Base-by-base conservation (phyloP, 1,140 invertebrate species). In the Bacillus rossius region DNA sequence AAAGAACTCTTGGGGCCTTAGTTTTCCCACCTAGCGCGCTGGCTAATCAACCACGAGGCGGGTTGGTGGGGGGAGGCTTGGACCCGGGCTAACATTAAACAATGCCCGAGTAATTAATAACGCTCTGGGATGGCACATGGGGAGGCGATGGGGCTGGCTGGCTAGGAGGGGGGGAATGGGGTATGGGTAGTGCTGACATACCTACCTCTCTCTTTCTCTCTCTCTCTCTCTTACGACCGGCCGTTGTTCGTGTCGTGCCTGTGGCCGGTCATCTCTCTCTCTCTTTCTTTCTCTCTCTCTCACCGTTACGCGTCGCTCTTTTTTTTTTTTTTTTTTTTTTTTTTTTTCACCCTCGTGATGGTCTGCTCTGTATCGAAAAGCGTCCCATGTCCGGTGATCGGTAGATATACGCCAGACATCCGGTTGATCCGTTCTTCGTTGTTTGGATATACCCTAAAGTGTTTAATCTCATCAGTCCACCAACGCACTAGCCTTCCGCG, bases 101-200 rank as follows among this genome's bases (percentile, higher is more conserved):
- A 57, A 57, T 48, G 55, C 43, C 40, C 22, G 22, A 56, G 55
- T 57, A 57, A 57, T 57, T 57, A 57, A 57, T 57, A 57, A 48
- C 37, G 49, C 26, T 57, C 55, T 37, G 22, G 48, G 55, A 47
- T 47, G 55, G 42, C 40, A 26, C 40, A 45, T 56, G 54, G 34
- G n/a, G 40, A 42, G 54, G 55, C 29, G 54, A 43, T 7, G 40
- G 54, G 54, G 55, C 29, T 57, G 43, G 29, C 4, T 7, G 29
- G 29, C 4, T 7, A 10, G 29, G 29, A 10, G 10, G 29, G 29
- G 29, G 29, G 29, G 29, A 34, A 34, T 34, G 10, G 29, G 29
- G 29, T 34, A 34, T 10, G 5, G 29, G 29, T 4, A 4, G 29
- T 34, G 29, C 29, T 34, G 29, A 34, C 29, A n/a, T 34, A 34